Evolutionary conservation across 23 tunicate genomes (phyloP), one percentile per base, ranked within the genome.

Genomic region (Pegea sp.): DNA sequence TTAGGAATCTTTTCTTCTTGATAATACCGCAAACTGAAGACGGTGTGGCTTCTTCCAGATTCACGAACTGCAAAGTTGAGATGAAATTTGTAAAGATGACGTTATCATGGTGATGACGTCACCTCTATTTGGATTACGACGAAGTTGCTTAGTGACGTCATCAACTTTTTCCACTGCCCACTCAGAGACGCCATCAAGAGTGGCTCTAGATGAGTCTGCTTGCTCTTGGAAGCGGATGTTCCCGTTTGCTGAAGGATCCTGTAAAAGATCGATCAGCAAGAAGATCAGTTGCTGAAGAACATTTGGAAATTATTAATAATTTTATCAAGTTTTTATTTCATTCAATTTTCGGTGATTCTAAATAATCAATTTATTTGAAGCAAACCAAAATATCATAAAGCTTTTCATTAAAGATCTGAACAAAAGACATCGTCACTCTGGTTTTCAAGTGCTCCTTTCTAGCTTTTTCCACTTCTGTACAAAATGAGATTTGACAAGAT

Each of bases 161-260:
- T 84, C 95, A 3, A 62, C 54, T 27, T 46, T 49, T 43, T 46
- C 30, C 29, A 84, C 68, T 16, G 70, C 63, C 65, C 53, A 48
- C 57, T 73, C 78, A 13, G 95, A 73, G 11, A 68, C 65, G 33
- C 95, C 95, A 19, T 74, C 84, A 29, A 84, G 33, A 16, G 61
- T 31, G 13, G 46, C 11, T 38, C 16, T 16, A 11, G 78, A 58
- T 3, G 56, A 5, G 25, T 68, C 84, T 11, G 68, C 71, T 0
- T 26, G 26, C 24, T 84, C 95, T 28, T 63, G 70, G 31, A 84
- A 67, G 23, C 56, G 59, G 21, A 84, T 62, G 53, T 58, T 68
- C 34, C 69, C 95, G 6, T 77, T 75, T 11, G 84, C 81, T 3
- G 95, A 84, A 25, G 95, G 81, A 52, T 84, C 95, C 95, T 84